Evolutionary conservation across 2,797 vertebrate genomes (phyloP).

Genomic region (Rhinatrema bivittatum): DNA sequence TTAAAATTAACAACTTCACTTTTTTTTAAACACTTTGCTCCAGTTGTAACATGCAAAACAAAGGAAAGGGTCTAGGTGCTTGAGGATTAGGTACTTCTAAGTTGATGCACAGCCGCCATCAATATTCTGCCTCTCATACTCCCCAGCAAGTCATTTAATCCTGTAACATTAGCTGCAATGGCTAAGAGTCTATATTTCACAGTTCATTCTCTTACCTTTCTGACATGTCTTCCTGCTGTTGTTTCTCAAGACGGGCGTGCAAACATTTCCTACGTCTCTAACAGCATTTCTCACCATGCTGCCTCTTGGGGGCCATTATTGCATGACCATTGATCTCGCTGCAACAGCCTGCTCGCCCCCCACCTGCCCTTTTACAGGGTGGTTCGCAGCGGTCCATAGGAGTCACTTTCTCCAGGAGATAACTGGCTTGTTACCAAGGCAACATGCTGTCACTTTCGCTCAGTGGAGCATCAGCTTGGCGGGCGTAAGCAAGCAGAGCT

Average conservation of each 20-base stretch:
- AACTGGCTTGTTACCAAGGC: conserved; percentile 48
- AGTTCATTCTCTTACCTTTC: conserved; percentile 71
- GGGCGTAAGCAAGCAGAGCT: too few relatives aligned
- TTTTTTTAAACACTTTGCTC: too few relatives aligned
- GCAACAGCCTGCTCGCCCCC: too few relatives aligned
- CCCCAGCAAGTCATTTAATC: conserved; percentile 37
- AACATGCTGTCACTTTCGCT: conserved; percentile 27
- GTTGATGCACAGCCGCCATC: neutral
- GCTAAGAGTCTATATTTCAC: conserved; percentile 19
- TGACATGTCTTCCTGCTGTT: conserved; percentile 70
- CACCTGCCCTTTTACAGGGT: conserved; percentile 18
- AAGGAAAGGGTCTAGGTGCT: too few relatives aligned
- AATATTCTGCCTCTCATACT: conserved; percentile 10
- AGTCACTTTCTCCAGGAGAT: conserved; percentile 40
- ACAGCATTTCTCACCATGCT: conserved; percentile 31
- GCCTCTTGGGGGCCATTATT: conserved; percentile 4
- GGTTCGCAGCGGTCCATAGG: conserved; percentile 15
- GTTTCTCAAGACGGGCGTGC: conserved; percentile 30
- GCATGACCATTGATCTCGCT: conserved; percentile 7
- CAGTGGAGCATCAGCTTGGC: neutral
- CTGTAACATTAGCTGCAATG: conserved; percentile 43
- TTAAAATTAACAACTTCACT: too few relatives aligned
- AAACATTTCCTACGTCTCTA: conserved; percentile 28
- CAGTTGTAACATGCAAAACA: too few relatives aligned
- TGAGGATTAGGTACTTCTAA: too few relatives aligned